Conservation (phyloP, 2,888 invertebrate species). For the Agrochola lota region DNA sequence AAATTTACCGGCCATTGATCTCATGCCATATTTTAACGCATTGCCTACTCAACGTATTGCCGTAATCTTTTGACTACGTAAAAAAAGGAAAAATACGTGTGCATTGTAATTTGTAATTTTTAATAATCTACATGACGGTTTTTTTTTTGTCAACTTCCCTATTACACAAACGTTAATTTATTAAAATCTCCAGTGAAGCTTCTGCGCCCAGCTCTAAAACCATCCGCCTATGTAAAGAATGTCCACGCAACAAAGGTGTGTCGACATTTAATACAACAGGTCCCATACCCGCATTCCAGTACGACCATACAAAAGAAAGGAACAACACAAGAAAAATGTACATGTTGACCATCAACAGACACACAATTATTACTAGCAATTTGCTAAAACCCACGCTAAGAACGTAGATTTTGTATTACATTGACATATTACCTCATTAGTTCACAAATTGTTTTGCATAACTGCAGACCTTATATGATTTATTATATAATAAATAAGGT, state of each 20-base stretch:
- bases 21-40: no score
- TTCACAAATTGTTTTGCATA: slow-evolving; percentile 59
- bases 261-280: slow-evolving; percentile 52
- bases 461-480: slow-evolving; percentile 52
- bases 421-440: slow-evolving; percentile 64
- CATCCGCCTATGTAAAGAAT: slow-evolving; percentile 21
- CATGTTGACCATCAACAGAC: slow-evolving; percentile 50
- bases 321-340: slow-evolving; percentile 50
- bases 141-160: no score
- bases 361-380: slow-evolving; percentile 32
- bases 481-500: slow-evolving; percentile 55
- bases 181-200: slow-evolving; percentile 22
- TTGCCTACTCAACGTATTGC: no score
- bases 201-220: slow-evolving; percentile 27
- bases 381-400: slow-evolving; percentile 61
- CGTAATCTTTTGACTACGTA: no score
- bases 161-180: background rate
- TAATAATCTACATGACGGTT: no score
- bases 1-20: no score
- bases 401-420: slow-evolving; percentile 32
- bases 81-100: no score
- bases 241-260: slow-evolving; percentile 41
- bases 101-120: no score
- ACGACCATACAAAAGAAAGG: slow-evolving; percentile 42
- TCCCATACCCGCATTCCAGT: slow-evolving; percentile 61